Evolutionary conservation across 2,797 vertebrate species (phyloP).

Genomic region (Taenioides sp.): DNA sequence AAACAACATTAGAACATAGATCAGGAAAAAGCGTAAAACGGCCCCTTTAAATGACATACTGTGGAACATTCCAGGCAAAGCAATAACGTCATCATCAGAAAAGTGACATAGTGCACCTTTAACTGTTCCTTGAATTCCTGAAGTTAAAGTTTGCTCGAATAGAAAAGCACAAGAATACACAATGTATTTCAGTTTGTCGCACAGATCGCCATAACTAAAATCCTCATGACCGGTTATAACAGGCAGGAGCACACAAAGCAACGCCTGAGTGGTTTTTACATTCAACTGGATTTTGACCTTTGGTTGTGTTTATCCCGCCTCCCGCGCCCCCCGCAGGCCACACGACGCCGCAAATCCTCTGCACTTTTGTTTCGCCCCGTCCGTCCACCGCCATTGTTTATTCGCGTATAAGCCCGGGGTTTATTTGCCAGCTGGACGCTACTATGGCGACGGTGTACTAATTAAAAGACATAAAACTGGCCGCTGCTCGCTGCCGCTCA

Average conservation of each 20-base stretch:
- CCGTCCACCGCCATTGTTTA: constrained; percentile 36
- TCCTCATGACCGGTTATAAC: background rate
- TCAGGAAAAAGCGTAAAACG: too few relatives aligned
- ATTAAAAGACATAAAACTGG: constrained; percentile 74
- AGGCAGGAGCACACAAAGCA: background rate
- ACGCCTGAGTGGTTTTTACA: background rate
- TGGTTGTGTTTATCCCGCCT: background rate
- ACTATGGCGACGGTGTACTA: constrained; percentile 51
- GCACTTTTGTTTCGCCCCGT: constrained; percentile 1
- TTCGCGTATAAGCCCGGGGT: constrained; percentile 28
- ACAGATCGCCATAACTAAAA: background rate
- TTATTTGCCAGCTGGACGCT: constrained; percentile 53
- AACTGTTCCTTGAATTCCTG: background rate
- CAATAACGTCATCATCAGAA: background rate
- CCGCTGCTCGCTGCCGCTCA: constrained; percentile 45
- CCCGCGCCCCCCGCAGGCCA: background rate
- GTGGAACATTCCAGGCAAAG: background rate
- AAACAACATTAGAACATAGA: too few relatives aligned
- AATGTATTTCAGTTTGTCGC: too few relatives aligned
- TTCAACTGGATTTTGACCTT: background rate
- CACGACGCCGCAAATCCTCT: background rate
- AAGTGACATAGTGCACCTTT: background rate
- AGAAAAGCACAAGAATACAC: background rate
- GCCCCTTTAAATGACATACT: too few relatives aligned
- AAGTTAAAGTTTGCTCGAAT: background rate